phyloP scores from a whole-genome alignment of 2,797 vertebrate species.

The Chrysocyon brachyurus region DNA sequence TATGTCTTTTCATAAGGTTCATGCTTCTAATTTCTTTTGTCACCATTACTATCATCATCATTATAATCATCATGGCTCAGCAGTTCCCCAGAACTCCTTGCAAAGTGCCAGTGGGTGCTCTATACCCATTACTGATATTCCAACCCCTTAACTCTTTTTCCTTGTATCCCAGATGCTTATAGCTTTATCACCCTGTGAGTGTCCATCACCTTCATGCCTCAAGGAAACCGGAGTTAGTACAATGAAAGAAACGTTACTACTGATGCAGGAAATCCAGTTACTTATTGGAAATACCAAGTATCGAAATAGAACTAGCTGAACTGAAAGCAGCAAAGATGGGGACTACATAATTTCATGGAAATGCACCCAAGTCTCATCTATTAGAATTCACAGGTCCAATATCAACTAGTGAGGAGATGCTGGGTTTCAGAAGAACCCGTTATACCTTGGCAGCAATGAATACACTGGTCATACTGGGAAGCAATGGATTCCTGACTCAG shows the following conservation, averaged over 20 bases:
- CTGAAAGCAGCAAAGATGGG: neutral
- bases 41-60: neutral
- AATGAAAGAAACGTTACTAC: neutral
- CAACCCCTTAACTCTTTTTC: neutral
- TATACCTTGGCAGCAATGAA: neutral
- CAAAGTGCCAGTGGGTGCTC: neutral
- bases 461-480: neutral
- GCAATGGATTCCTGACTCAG: neutral
- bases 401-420: neutral
- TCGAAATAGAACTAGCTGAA: neutral
- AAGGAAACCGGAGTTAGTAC: neutral
- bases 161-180: neutral
- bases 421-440: neutral
- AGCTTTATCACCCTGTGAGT: neutral
- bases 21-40: constrained; percentile 43
- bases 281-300: constrained; percentile 41
- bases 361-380: neutral
- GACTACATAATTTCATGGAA: neutral
- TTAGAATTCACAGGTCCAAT: neutral
- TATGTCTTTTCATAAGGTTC: neutral
- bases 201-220: neutral
- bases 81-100: neutral
- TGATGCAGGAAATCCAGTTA: neutral
- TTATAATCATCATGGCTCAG: neutral
- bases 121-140: neutral